Evolutionary conservation across 2,113 vertebrate species (phyloP), one percentile per base, ranked within the genome.

Genomic region (Indicator indicator): DNA sequence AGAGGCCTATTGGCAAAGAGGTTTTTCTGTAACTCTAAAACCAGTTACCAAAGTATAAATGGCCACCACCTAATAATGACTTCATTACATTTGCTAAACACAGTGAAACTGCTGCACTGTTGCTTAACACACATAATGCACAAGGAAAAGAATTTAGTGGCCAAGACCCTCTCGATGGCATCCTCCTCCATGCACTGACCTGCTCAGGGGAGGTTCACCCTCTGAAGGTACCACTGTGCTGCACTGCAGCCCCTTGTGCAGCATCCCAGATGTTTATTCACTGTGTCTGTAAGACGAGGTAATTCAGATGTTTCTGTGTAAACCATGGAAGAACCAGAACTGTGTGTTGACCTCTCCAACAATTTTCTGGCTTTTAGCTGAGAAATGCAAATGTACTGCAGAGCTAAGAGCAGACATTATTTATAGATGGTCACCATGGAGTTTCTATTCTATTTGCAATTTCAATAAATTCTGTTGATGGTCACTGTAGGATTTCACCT

Each of bases 1-100:
- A 83, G 87, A 81, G 89, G 83, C 72, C 88, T 83, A 24, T 78
- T 95, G 92, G 92, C 91, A 96, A 90, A 93, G 74, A 90, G 44
- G 36, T 67, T 79, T 88, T 94, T 91, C 74, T 70, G 67, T 52
- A 82, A 80, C 68, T 94, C 64, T 59, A 55, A 79, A 64, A 83
- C 76, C 78, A 68, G 94, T 42, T 46, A 89, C 52, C 36, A 27
- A 87, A 87, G n/a, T 50, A 52, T 54, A 67, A 52, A 50, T 32
- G 86, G 50, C 74, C 87, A 55, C 6, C 5, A 52, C 27, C 16
- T 71, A 63, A 76, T 15, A 18, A 15, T 28, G 52, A 19, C 71
- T 77, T 80, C 15, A 11, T 52, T 56, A 28, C 17, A 9, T 83
- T 48, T 89, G 71, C 59, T 52, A 50, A 36, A 38, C 21, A 10